phyloP scores from a whole-genome alignment of 2,113 vertebrate genomes.

The Prolemur simus region DNA sequence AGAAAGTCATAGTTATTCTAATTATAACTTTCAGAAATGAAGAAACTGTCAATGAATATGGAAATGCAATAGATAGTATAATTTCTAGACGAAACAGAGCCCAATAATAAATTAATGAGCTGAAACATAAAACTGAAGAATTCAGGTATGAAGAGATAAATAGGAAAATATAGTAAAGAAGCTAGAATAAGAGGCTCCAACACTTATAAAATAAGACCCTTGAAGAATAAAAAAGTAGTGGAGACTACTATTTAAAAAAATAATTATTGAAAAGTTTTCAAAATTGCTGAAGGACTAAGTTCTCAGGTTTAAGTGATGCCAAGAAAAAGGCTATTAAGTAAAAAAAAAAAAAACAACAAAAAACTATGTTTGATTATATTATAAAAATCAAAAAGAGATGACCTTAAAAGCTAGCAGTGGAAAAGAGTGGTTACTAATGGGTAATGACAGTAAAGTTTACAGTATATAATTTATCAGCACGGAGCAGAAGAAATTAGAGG shows the following conservation, averaged over 20 bases:
- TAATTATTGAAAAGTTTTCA: background rate
- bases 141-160: background rate
- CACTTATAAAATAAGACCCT: background rate
- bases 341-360: background rate
- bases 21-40: background rate
- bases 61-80: background rate
- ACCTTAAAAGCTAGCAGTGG: background rate
- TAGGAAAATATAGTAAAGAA: background rate
- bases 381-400: background rate
- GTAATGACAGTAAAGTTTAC: background rate
- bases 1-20: background rate
- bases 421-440: background rate
- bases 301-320: background rate
- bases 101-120: background rate
- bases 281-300: background rate
- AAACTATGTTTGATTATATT: background rate
- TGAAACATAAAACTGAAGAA: constrained; percentile 10
- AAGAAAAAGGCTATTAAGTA: background rate
- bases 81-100: background rate
- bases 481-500: background rate
- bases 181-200: background rate
- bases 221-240: background rate
- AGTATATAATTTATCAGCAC: background rate
- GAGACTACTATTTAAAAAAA: background rate
- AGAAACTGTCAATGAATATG: background rate